A percentile compares a stretch with the other conserved stretches of the same genome.
Evolutionary conservation across 2,888 invertebrate genomes (phyloP).

Genomic region (Hypena proboscidalis): DNA sequence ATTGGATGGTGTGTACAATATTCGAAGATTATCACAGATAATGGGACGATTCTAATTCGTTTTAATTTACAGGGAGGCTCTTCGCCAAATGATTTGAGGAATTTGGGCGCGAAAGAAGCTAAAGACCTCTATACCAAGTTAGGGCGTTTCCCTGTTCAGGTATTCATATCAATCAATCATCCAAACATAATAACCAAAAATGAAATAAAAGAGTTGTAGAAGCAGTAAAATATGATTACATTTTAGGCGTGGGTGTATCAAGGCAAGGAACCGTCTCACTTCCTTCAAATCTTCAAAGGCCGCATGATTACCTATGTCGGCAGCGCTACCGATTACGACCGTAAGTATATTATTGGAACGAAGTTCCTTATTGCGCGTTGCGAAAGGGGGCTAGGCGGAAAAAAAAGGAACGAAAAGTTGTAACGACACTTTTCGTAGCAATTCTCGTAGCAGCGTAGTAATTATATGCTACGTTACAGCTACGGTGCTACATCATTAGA

Average conservation of each 20-base stretch:
- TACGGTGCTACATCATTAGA: too few species aligned
- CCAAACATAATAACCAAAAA: too few species aligned
- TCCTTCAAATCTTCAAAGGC: constrained; percentile 95
- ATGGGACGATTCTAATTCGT: not conserved
- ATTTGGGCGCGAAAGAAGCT: constrained; percentile 87
- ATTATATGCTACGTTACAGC: too few species aligned
- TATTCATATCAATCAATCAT: constrained; percentile 37
- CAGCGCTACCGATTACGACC: constrained; percentile 87
- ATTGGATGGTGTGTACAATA: constrained; percentile 88
- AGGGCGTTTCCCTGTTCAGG: constrained; percentile 81
- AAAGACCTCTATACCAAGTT: constrained; percentile 81
- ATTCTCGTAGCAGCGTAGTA: too few species aligned
- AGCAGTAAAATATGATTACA: too few species aligned
- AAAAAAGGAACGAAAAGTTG: too few species aligned
- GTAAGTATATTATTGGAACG: constrained; percentile 79
- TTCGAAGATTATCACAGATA: not conserved
- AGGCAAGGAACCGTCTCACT: constrained; percentile 96
- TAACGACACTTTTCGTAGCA: too few species aligned
- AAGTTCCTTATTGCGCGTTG: not conserved
- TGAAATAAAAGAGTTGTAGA: too few species aligned
- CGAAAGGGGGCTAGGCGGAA: too few species aligned
- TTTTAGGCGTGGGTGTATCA: constrained; percentile 91
- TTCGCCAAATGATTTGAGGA: constrained; percentile 90
- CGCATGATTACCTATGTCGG: constrained; percentile 91
- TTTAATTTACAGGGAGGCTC: constrained; percentile 87